Evolutionary conservation across 2,113 vertebrate genomes (phyloP).

Genomic region (Poecile atricapillus): DNA sequence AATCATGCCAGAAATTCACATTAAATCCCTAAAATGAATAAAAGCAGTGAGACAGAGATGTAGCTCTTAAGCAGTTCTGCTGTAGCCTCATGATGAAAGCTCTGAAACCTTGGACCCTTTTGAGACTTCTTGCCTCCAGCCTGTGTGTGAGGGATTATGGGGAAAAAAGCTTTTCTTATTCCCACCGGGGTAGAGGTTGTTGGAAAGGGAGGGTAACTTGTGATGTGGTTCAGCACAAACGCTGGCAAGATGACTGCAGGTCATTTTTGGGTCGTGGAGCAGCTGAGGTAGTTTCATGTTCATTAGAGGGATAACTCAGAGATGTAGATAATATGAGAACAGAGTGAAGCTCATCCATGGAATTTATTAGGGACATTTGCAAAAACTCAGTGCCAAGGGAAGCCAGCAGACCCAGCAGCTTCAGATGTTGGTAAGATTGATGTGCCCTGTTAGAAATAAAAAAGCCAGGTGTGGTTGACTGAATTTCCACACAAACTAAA

Average conservation of each 20-base stretch:
- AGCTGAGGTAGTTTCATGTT: neutral
- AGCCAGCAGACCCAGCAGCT: neutral
- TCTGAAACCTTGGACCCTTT: neutral
- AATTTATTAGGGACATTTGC: neutral
- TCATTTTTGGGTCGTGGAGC: neutral
- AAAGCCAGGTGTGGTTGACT: neutral
- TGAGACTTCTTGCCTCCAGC: conserved; percentile 1
- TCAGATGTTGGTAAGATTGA: neutral
- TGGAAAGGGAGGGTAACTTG: neutral
- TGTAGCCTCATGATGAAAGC: conserved; percentile 12
- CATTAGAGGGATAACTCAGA: neutral
- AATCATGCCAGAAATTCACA: conserved; percentile 1
- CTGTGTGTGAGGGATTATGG: neutral
- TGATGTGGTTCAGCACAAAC: neutral
- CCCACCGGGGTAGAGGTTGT: neutral
- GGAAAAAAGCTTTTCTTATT: neutral
- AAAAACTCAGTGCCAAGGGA: neutral
- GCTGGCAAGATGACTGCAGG: neutral
- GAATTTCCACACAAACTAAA: neutral
- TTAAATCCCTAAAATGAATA: conserved; percentile 15
- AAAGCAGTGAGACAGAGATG: neutral
- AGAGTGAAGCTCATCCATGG: neutral
- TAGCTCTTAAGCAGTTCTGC: neutral
- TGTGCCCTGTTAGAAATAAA: neutral
- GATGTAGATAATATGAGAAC: neutral